Conservation (phyloP, 2,797 vertebrate genomes). For the Pseudocheirus occidentalis region DNA sequence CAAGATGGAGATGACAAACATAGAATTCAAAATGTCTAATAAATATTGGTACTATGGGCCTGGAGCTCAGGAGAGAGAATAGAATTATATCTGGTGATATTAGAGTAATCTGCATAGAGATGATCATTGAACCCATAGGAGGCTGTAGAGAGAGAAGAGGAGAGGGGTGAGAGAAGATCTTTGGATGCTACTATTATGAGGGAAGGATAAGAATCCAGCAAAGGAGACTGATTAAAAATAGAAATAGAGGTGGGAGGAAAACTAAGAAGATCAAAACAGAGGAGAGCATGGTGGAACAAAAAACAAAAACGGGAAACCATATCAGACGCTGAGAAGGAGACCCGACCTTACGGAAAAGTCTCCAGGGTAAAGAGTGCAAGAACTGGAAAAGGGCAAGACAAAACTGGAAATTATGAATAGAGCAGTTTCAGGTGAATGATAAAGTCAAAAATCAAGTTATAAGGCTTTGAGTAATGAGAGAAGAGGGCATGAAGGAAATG, state of each 20-base stretch:
- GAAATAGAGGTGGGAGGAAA: not conserved
- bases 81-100: not conserved
- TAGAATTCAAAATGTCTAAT: not conserved
- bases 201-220: not conserved
- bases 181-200: not conserved
- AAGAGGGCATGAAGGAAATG: not conserved
- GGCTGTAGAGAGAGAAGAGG: not conserved
- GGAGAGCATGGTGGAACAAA: not conserved
- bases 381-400: not conserved
- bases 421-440: not conserved
- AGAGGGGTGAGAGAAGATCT: not conserved
- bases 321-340: not conserved
- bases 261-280: not conserved
- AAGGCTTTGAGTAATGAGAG: not conserved
- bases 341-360: not conserved
- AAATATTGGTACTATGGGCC: not conserved
- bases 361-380: not conserved
- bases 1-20: not conserved
- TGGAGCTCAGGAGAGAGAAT: not conserved
- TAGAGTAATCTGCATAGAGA: not conserved
- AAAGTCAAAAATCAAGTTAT: not conserved
- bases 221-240: not conserved
- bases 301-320: not conserved
- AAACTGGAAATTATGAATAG: not conserved
- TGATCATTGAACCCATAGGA: not conserved